Evolutionary conservation across 2,113 vertebrate genomes (phyloP), one percentile per base, ranked within the genome.

Genomic region (Tachysurus vachellii): DNA sequence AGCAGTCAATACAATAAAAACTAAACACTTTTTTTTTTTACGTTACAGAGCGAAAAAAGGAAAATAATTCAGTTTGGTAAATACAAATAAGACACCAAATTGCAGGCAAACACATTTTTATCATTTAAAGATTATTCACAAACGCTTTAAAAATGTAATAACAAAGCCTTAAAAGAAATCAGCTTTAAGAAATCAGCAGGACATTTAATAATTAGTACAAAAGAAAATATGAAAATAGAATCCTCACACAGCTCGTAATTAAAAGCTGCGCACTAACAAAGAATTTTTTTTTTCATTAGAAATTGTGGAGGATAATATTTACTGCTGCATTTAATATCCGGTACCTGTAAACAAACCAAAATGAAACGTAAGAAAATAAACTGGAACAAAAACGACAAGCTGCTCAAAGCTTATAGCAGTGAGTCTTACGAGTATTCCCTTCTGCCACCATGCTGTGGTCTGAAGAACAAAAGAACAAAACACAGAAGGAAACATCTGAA

Each of bases 161-260:
- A 50, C 5, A 50, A 50, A 50, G 47, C 47, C 47, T 50, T 50
- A 50, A 50, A 50, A 50, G 5, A 50, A 44, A 54, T 23, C n/a
- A 53, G 47, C 11, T 56, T 7, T 54, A 42, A 84, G 10, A 84
- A 84, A 84, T 68, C 66, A 56, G 66, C 44, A 42, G 5, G 17
- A 70, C 62, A 36, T 36, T 26, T 7, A 42, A 56, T 36, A 54
- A 21, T 53, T 68, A 21, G 10, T 54, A 83, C 19, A 68, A 62
- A 57, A 57, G n/a, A 83, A 53, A 84, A 54, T 71, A 84, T 54
- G 36, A 70, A 86, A 80, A 36, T 42, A 80, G 61, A 80, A 36
- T 23, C 77, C 19, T 50, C 61, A 66, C 12, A 68, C 47, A 80
- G 23, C 53, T 68, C 42, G 14, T 36, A 2, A 36, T 36, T 36